Evolutionary conservation across 1,140 invertebrate species (phyloP), one percentile per base, ranked within the genome.

Genomic region (Oscheius sp.): DNA sequence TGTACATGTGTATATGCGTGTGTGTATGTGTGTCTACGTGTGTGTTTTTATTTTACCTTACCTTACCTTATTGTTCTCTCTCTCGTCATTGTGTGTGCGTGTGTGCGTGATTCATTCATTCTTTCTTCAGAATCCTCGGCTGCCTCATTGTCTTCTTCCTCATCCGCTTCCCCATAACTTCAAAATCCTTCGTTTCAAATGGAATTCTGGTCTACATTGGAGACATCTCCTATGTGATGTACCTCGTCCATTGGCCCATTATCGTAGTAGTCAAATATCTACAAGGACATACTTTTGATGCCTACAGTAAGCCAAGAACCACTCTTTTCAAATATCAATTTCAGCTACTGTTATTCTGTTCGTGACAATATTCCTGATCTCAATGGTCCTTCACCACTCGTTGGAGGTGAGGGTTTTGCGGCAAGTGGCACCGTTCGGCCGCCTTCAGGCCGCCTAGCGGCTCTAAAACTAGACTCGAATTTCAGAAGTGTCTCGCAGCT

Each of bases 161-260:
- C 15, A 55, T 55, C 23, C 7, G 7, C 28, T 55, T 13, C 28
- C 49, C 49, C 7, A 7, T 13, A 26, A 4, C 23, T 26, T 20
- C 15, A 15, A 7, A 23, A 7, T 55, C 49, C 23, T 26, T 55
- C 23, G 15, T 55, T 23, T 55, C 49, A 20, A 13, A 7, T 26
- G 4, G 49, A 31, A 4, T 36, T 10, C 20, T 71, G 1, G 59
- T n/a, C 34, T 71, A 71, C 59, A 62, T 71, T 26, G 68, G 68
- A 3, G 68, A 71, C 23, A 62, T 71, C 29, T 71, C 68, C n/a
- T 71, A 71, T 63, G 58, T 63, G 0, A 35, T 52, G 29, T 71
- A 71, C 29, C 42, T 71, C 3, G 38, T 71, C 10, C 68, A 71
- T 36, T 71, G 68, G 58, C 68, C 68, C 46, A 31, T 71, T 10